These are phyloP conservation scores for Drosophila jambulina DNA, from an alignment of 1,140 invertebrate species.

Conservation along the genomic window DNA sequence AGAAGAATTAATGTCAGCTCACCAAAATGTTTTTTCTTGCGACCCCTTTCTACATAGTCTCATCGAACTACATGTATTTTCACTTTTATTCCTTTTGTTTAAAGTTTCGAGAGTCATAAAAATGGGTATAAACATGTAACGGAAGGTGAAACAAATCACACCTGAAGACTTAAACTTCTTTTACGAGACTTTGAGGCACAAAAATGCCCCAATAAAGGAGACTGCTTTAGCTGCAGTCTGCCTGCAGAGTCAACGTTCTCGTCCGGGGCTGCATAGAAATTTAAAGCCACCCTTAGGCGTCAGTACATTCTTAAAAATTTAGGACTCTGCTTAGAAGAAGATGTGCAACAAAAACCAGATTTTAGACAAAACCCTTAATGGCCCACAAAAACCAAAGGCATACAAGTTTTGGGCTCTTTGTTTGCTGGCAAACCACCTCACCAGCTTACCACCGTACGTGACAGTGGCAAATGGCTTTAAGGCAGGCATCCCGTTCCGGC, in stretches of 20 bases:
- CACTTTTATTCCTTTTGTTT: constrained; percentile 20
- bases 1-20: not conserved
- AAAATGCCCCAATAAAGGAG: constrained; percentile 45
- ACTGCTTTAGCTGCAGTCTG: constrained; percentile 29
- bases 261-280: constrained; percentile 35
- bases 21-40: not conserved
- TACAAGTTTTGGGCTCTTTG: constrained; percentile 44
- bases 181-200: constrained; percentile 48
- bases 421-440: constrained; percentile 37
- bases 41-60: not conserved
- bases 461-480: constrained; percentile 48
- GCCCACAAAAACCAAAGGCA: constrained; percentile 42
- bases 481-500: constrained; percentile 11
- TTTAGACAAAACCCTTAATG: constrained; percentile 53
- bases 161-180: constrained; percentile 47
- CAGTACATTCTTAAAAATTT: constrained; percentile 49
- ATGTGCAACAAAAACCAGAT: constrained; percentile 52
- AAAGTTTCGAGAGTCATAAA: constrained; percentile 33
- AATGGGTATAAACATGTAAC: constrained; percentile 32
- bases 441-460: constrained; percentile 24
- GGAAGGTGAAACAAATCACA: constrained; percentile 8
- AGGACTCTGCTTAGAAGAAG: constrained; percentile 49
- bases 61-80: constrained; percentile 10
- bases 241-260: constrained; percentile 40
- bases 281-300: constrained; percentile 50